Conservation (phyloP, 2,888 invertebrate species). For the Mythimna lalbum region DNA sequence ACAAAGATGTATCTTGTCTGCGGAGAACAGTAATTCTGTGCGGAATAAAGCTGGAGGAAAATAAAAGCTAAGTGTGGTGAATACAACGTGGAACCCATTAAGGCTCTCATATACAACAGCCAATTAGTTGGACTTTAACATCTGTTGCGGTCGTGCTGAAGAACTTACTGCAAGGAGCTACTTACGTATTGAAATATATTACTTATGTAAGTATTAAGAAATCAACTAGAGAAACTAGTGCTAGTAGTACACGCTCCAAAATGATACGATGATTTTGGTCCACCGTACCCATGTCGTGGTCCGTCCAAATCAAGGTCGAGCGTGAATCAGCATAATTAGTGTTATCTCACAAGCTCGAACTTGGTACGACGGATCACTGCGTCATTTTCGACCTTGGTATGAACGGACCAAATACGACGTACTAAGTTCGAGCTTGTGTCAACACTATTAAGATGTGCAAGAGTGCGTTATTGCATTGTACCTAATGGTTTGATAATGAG, state of each 20-base stretch:
- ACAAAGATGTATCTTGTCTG: slow-evolving; percentile 62
- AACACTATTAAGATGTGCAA: neutral
- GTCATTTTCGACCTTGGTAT: too few species aligned
- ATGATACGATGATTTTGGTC: too few species aligned
- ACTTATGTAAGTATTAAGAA: neutral
- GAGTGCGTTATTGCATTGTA: neutral
- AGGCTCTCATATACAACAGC: slow-evolving; percentile 22
- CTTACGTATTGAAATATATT: slow-evolving; percentile 7
- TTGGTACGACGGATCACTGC: too few species aligned
- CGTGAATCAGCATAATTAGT: too few species aligned
- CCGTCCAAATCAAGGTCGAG: too few species aligned
- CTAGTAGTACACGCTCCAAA: neutral
- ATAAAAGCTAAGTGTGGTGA: slow-evolving; percentile 41
- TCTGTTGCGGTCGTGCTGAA: slow-evolving; percentile 29
- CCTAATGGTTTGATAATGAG: neutral
- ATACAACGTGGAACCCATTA: slow-evolving; percentile 40
- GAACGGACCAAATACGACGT: too few species aligned
- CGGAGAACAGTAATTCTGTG: slow-evolving; percentile 52
- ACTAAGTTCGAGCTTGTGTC: too few species aligned
- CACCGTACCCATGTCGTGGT: too few species aligned
- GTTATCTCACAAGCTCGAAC: too few species aligned
- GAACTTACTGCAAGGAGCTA: slow-evolving; percentile 8
- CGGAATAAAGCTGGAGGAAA: slow-evolving; percentile 40
- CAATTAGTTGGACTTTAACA: slow-evolving; percentile 47
- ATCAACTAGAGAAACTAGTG: neutral